Evolutionary conservation across 1,140 invertebrate genomes (phyloP).

Genomic region (Drosophila sproati): DNA sequence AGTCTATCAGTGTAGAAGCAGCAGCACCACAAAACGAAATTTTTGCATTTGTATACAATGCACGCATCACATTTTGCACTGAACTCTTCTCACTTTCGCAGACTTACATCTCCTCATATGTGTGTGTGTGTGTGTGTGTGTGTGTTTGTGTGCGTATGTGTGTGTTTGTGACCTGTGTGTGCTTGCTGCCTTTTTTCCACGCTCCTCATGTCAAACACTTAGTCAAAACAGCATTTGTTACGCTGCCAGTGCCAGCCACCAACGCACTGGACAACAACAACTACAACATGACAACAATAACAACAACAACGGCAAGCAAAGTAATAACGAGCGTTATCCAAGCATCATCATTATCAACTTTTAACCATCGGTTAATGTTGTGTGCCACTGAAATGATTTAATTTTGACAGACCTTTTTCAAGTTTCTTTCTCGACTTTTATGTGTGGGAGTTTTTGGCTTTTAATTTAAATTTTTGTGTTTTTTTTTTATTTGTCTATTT

Average conservation of each 20-base stretch:
- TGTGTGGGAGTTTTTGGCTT: slow-evolving; percentile 83
- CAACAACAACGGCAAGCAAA: slow-evolving; percentile 54
- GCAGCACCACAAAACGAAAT: slow-evolving; percentile 53
- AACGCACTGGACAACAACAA: slow-evolving; percentile 75
- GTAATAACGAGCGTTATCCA: slow-evolving; percentile 81
- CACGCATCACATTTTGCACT: slow-evolving; percentile 70
- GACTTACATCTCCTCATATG: slow-evolving; percentile 50
- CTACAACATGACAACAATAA: slow-evolving; percentile 29
- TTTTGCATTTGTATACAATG: slow-evolving; percentile 50
- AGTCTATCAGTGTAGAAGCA: slow-evolving; percentile 56
- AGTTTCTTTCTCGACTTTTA: slow-evolving; percentile 80
- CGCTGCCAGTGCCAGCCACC: slow-evolving; percentile 80
- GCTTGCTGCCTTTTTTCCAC: slow-evolving; percentile 65
- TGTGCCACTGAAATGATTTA: slow-evolving; percentile 83
- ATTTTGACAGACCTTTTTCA: slow-evolving; percentile 81
- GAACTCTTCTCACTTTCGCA: slow-evolving; percentile 74
- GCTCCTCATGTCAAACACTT: slow-evolving; percentile 83
- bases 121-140: background rate
- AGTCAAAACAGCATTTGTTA: slow-evolving; percentile 83
- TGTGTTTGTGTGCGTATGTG: background rate
- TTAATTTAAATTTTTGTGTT: slow-evolving; percentile 71
- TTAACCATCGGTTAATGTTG: slow-evolving; percentile 83
- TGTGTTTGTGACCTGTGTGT: slow-evolving; percentile 19
- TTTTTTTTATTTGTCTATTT: slow-evolving; percentile 51
- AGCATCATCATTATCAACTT: slow-evolving; percentile 83